Evolutionary conservation across 2,113 vertebrate species (phyloP), one percentile per base, ranked within the genome.

Genomic region (Hassar affinis): DNA sequence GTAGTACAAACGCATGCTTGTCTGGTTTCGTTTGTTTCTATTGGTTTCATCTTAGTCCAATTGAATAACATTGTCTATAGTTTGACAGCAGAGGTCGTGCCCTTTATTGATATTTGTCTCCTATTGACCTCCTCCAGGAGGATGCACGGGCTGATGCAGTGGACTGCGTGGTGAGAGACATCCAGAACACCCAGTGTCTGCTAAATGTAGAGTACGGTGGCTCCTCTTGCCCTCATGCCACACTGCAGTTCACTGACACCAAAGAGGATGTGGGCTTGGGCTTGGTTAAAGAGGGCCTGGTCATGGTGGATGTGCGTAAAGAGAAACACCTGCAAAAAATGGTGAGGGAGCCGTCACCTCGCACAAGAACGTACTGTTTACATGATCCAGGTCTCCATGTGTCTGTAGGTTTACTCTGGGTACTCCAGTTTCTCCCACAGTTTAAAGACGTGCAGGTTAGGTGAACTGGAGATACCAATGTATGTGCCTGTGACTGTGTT

Each of bases 241-340:
- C 96, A 18, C 92, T 98, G 90, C 96, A 97, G 93, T 97, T 97
- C 0, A 86, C 93, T 0, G 97, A 98, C 89, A 95, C 96, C 87
- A 97, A 97, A 92, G 96, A 95, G 0, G 97, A 98, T 2, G 97
- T 96, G 79, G 97, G 96, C 3, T 94, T 98, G 3, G 95, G 95
- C 75, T 87, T 98, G 90, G 96, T 97, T 81, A 97, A 97, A 89
- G 96, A 97, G 81, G 97, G 97, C 3, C 88, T 96, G 87, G 96
- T 97, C 86, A 98, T 98, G 96, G 97, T 98, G 92, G 97, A 98
- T 6, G 90, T 93, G 8, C 96, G 96, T 90, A 98, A 97, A 89
- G 97, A 98, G 88, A 98, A 96, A 62, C 91, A 97, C 91, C 95
- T 98, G 92, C 95, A 96, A 91, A 98, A 98, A 90, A 95, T 98